Evolutionary conservation across 2,888 invertebrate genomes (phyloP).

Genomic region (Chouioia cunea): DNA sequence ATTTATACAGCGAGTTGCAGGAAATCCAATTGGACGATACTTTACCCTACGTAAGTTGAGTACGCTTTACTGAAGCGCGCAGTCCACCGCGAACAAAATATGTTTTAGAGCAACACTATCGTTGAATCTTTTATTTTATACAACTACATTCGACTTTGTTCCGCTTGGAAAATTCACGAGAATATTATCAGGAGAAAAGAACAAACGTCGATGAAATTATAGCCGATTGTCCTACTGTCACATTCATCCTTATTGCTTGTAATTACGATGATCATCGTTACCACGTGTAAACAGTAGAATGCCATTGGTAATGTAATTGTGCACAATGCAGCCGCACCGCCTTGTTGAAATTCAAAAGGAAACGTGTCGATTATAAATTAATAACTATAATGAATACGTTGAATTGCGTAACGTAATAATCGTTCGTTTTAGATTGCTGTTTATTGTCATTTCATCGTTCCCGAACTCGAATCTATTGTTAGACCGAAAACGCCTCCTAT

Average conservation of each 20-base stretch:
- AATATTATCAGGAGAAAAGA: too few relatives aligned
- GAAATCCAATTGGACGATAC: constrained; percentile 75
- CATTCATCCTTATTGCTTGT: background rate
- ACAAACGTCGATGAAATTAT: too few relatives aligned
- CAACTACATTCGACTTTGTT: background rate
- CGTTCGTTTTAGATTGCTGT: constrained; percentile 74
- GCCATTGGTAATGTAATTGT: too few relatives aligned
- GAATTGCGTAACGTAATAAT: background rate
- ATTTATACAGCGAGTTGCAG: constrained; percentile 57
- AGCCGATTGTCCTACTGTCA: background rate
- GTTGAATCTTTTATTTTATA: background rate
- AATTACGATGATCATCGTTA: too few relatives aligned
- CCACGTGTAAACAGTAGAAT: too few relatives aligned
- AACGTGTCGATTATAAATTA: too few relatives aligned
- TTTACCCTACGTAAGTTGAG: constrained; percentile 71
- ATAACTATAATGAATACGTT: too few relatives aligned
- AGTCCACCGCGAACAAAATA: too few relatives aligned
- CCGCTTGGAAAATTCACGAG: background rate
- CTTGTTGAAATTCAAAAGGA: too few relatives aligned
- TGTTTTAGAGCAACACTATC: too few relatives aligned
- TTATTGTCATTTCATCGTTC: constrained; percentile 77
- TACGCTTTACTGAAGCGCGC: background rate
- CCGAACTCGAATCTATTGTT: constrained; percentile 72
- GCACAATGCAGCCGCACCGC: too few relatives aligned
- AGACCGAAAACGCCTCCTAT: constrained; percentile 71